Conservation (phyloP, 2,888 invertebrate genomes). For the Pyrocoelia pectoralis region DNA sequence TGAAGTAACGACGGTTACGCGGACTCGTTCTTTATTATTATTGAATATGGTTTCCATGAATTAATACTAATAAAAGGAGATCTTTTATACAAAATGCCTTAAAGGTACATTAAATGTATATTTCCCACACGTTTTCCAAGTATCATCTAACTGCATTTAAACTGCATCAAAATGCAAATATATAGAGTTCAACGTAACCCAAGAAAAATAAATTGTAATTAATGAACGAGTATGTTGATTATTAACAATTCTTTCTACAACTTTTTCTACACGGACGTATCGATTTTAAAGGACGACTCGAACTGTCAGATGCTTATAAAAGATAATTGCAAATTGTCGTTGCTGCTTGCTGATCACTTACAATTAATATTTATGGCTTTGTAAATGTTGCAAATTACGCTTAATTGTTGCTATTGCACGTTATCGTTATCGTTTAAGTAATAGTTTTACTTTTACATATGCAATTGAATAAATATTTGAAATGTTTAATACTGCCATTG, state of each 20-base stretch:
- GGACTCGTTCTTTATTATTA: slow-evolving; percentile 35
- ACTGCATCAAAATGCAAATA: slow-evolving; percentile 35
- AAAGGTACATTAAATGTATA: slow-evolving; percentile 30
- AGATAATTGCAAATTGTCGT: slow-evolving; percentile 24
- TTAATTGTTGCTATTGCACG: slow-evolving; percentile 27
- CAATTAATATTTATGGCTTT: slow-evolving; percentile 31
- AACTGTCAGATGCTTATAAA: slow-evolving; percentile 1
- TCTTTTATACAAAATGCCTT: slow-evolving; percentile 32
- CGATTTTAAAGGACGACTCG: neutral
- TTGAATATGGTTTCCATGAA: slow-evolving; percentile 38
- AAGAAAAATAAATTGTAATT: slow-evolving; percentile 33
- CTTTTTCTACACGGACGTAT: neutral
- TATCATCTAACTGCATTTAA: slow-evolving; percentile 27
- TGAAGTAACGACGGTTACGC: slow-evolving; percentile 28
- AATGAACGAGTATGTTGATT: slow-evolving; percentile 32
- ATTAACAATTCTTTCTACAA: slow-evolving; percentile 27
- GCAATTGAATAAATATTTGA: neutral
- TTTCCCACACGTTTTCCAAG: slow-evolving; percentile 35
- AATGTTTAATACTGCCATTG: neutral
- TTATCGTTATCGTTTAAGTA: slow-evolving; percentile 21
- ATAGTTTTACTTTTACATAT: neutral
- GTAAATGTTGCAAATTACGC: slow-evolving; percentile 32
- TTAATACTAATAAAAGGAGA: slow-evolving; percentile 37
- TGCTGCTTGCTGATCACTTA: slow-evolving; percentile 16
- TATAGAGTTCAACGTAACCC: slow-evolving; percentile 30